Base-by-base conservation (phyloP, 1,140 invertebrate species). In the Globodera ellingtonae region DNA sequence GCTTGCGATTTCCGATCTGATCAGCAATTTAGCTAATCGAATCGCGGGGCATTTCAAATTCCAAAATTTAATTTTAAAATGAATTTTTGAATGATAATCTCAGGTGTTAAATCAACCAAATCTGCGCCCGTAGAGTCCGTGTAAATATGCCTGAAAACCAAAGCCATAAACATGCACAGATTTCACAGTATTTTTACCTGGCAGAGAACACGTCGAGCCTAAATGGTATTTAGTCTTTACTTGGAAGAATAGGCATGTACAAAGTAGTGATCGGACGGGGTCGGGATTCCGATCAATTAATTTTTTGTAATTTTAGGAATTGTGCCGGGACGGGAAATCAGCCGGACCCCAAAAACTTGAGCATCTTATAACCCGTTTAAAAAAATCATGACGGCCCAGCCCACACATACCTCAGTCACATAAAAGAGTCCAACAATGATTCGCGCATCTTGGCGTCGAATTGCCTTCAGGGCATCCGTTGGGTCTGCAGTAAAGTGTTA, bases 381-480 rank as follows among this genome's bases (percentile, higher is more conserved):
- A n/a, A n/a, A n/a, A n/a, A n/a, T n/a, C n/a, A n/a, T n/a, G n/a
- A n/a, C n/a, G n/a, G n/a, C n/a, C n/a, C n/a, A n/a, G n/a, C n/a
- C n/a, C n/a, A n/a, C n/a, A 35, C 46, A 3, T 18, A 75, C 73
- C 48, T 96, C 96, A 0, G 96, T 95, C 15, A 96, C 96, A 90
- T 99, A 99, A 91, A 98, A 99, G 15, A 99, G 92, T 4, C 97
- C 98, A 15, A 99, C 95, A 80, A 99, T 97, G 76, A 99, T 97
- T 80, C 97, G 91, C 7, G 96, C 96, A 80, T 98, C 96, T 90
- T 97, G 95, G 71, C 91, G 86, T 94, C 91, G 90, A 24, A 99
- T 91, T 91, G 98, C 98, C 82, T 94, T 92, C 10, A 99, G 95
- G 10, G 97, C 96, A 74, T 87, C 86, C 0, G 56, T 75, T 67